Percentiles rank a stretch among this genome's conserved stretches.
These are phyloP conservation scores for Lithobius niger DNA, from an alignment of 1,140 invertebrate species.

Conservation along the genomic window DNA sequence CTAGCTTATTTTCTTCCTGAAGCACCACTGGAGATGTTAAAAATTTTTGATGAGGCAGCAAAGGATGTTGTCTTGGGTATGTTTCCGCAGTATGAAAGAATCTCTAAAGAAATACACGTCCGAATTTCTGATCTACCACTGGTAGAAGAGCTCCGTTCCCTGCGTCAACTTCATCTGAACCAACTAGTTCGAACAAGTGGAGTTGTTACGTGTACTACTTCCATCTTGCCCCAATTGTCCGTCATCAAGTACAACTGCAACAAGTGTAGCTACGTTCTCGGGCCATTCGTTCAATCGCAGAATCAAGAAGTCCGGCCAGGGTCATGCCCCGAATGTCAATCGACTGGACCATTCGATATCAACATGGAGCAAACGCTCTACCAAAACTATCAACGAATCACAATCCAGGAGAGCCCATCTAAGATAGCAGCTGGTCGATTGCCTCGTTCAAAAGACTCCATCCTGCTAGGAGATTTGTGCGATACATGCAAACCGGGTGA, in stretches of 20 bases:
- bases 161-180: conserved; percentile 93
- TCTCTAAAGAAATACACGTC: conserved; percentile 84
- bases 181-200: conserved; percentile 80
- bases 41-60: conserved; percentile 75
- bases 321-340: conserved; percentile 96
- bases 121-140: conserved; percentile 88
- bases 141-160: conserved; percentile 87
- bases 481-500: conserved; percentile 97
- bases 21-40: conserved; percentile 88
- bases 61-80: conserved; percentile 88
- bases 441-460: conserved; percentile 95
- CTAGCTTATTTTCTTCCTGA: conserved; percentile 94
- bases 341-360: conserved; percentile 74
- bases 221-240: conserved; percentile 88
- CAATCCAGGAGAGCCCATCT: conserved; percentile 71
- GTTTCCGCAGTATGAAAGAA: conserved; percentile 91
- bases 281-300: conserved; percentile 90
- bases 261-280: conserved; percentile 86
- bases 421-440: conserved; percentile 87
- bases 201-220: conserved; percentile 90
- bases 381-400: conserved; percentile 96
- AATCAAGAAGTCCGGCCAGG: conserved; percentile 88
- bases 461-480: conserved; percentile 87
- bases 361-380: conserved; percentile 81
- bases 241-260: conserved; percentile 96